Evolutionary conservation across 1,140 invertebrate species (phyloP), one percentile per base, ranked within the genome.

Genomic region (Ephestia elutella): DNA sequence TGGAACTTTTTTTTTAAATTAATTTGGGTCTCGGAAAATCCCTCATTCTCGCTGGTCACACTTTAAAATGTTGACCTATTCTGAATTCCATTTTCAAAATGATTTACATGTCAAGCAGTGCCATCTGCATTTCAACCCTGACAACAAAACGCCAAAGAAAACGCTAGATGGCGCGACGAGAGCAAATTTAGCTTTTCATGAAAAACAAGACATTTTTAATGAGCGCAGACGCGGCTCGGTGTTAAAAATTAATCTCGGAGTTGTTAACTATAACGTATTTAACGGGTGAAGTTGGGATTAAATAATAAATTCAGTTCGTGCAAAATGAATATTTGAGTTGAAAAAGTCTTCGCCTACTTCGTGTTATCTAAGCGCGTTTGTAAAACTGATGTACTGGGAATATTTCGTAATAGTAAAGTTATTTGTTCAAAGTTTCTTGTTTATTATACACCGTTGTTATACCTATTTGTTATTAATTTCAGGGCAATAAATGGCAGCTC

Each of bases 181-280:
- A 38, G n/a, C n/a, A 35, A 35, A 35, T 25, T 25, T 3, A 25
- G 7, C 2, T 25, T 25, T 25, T 2, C 3, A 13, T 38, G 8
- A 44, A 44, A 54, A 50, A 53, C 15, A 58, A 60, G 35, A 67
- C 17, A 38, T 54, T 57, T 38, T 44, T 59, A 62, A 66, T 62
- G 57, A 62, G 60, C 50, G 62, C 13, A 69, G 49, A 62, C 63
- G 57, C 21, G 13, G 55, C 8, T 53, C 51, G 44, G 65, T 63
- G 59, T 71, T 71, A 71, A 71, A 71, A 71, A 71, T 71, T 57
- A 59, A 71, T 68, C 60, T 63, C 59, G 13, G 61, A 59, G 68
- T 68, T 68, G 59, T 68, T 62, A 71, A 71, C 69, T 68, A 66
- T 68, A 60, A 66, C 59, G 59, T 57, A 64, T 72, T 69, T 71